Evolutionary conservation across 1,140 invertebrate species (phyloP), one percentile per base, ranked within the genome.

Genomic region (Doryteuthis pealeii): DNA sequence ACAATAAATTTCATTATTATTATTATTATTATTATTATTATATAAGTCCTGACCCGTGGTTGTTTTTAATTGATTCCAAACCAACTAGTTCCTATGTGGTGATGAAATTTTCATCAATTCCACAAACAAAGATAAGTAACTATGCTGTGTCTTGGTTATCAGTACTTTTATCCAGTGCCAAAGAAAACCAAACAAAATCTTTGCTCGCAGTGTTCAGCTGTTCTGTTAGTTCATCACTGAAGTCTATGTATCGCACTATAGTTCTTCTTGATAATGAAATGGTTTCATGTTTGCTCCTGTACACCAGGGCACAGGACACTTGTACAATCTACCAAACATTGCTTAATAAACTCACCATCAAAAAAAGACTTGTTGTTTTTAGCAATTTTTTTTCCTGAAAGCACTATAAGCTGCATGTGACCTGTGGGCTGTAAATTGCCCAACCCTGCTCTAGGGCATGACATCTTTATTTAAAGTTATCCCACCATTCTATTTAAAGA

Each of bases 381-480:
- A 70, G 14, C 26, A 26, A 22, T 32, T 40, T 68, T 12, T 26
- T 28, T 75, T 14, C 45, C 28, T 76, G n/a, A n/a, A n/a, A n/a
- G n/a, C n/a, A n/a, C n/a, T n/a, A n/a, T n/a, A n/a, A n/a, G n/a
- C n/a, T n/a, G n/a, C n/a, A n/a, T n/a, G n/a, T n/a, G n/a, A n/a
- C n/a, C n/a, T n/a, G n/a, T n/a, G n/a, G n/a, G n/a, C n/a, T n/a
- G n/a, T n/a, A n/a, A n/a, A n/a, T n/a, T n/a, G n/a, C n/a, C n/a
- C n/a, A n/a, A n/a, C n/a, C n/a, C n/a, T n/a, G n/a, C n/a, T n/a
- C n/a, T n/a, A n/a, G n/a, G n/a, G n/a, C n/a, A n/a, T n/a, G n/a
- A n/a, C n/a, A n/a, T n/a, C n/a, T n/a, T n/a, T n/a, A n/a, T n/a
- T n/a, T n/a, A n/a, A n/a, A n/a, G n/a, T n/a, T n/a, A n/a, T n/a